Evolutionary conservation across 2,113 vertebrate genomes (phyloP).

Genomic region (Phrynosoma blainvillii): DNA sequence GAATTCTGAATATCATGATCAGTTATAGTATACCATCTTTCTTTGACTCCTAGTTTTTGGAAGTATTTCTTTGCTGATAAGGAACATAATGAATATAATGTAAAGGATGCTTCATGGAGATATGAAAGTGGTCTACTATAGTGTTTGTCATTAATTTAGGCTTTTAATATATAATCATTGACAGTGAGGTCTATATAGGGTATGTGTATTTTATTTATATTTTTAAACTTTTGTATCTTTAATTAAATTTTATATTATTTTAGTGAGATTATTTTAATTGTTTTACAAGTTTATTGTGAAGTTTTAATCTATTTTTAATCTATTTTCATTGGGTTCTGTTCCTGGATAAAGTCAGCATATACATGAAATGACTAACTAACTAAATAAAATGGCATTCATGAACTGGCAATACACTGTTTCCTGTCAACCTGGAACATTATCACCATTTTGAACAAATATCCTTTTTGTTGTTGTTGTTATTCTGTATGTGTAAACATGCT

Average conservation of each 20-base stretch:
- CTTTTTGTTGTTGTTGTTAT: background rate
- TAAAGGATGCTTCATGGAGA: background rate
- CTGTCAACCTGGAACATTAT: background rate
- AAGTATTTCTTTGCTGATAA: background rate
- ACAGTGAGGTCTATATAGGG: too few species aligned
- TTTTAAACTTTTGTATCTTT: too few species aligned
- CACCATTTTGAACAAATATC: background rate
- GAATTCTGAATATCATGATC: background rate
- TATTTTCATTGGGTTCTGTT: too few species aligned
- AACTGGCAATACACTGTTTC: background rate
- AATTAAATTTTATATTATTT: too few species aligned
- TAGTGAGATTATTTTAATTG: too few species aligned
- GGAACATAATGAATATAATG: background rate
- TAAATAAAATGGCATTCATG: background rate
- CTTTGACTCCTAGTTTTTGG: background rate
- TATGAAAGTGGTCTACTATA: background rate
- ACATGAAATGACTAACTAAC: too few species aligned
- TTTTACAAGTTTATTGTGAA: too few species aligned
- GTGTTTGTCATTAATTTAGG: too few species aligned
- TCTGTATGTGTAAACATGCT: background rate
- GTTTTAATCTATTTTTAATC: too few species aligned
- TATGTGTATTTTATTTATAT: too few species aligned
- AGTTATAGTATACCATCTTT: background rate
- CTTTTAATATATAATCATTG: too few species aligned
- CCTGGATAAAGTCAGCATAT: too few species aligned